Evolutionary conservation across 2,888 invertebrate species (phyloP), one percentile per base, ranked within the genome.

Genomic region (Carpatolechia fugitivella): DNA sequence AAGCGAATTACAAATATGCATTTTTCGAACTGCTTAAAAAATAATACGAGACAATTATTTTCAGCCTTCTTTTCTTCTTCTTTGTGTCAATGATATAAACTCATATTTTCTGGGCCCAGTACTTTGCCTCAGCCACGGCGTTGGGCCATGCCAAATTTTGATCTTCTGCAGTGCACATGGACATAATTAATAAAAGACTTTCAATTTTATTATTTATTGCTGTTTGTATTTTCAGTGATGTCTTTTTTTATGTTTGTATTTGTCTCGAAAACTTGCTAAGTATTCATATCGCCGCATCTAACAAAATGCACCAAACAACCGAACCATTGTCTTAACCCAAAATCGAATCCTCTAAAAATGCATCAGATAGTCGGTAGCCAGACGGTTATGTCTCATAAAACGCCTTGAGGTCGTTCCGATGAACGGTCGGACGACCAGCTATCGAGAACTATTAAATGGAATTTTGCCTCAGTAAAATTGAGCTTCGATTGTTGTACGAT

Each of bases 301-400:
- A 1, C 18, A 5, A 35, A 65, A 71, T 69, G 55, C 10, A 61
- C 74, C 77, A 72, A 40, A 48, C 59, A 31, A 50, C 10, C 24
- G 64, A 56, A 54, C 80, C 74, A 87, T 86, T 87, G 88, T 88
- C 82, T 85, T 85, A 80, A 86, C 85, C 87, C 76, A 79, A 79
- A 82, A 79, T 76, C 74, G 79, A 70, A 76, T 78, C 73, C 64
- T 72, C 80, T 86, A 86, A 87, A 88, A 88, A 88, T 88, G 81
- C 80, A 81, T 81, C 81, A 78, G 81, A 81, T 81, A 80, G 66
- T 69, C 65, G 65, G 64, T 65, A 71, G 49, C 59, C 63, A 70
- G 71, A 64, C 74, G 72, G 83, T 88, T 80, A 87, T 85, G 88
- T 82, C 89, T 86, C 89, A 89, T 89, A 90, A 90, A 90, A 75